Base-by-base conservation (phyloP, 2,888 invertebrate species). In the Notodonta ziczac region DNA sequence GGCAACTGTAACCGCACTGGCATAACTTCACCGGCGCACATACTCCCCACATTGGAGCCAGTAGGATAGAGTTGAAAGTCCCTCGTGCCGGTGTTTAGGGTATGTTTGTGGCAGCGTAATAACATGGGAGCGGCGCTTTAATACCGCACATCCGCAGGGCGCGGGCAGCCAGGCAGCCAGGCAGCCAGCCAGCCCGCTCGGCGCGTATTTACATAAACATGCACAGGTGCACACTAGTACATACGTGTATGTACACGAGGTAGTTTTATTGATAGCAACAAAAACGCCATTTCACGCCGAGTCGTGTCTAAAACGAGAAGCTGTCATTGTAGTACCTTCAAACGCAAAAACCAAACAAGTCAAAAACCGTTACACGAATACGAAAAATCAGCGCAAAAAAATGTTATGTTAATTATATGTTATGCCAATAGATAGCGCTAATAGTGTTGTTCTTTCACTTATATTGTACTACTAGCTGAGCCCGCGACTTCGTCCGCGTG, bases 141-240 rank as follows among this genome's bases (percentile, higher is more conserved):
- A 83, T 79, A 74, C 78, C 76, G 76, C 75, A 81, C 84, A 85
- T 84, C 85, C 84, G 82, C 77, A 76, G 74, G 78, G 72, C 64
- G 65, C 63, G 69, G 67, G 59, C 56, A 48, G 67, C 65, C 64
- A 67, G 62, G 63, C 62, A 67, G 68, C 66, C 52, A 63, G 58
- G 56, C 54, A 68, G 66, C 39, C 58, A 56, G 35, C 24, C 24
- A 42, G 12, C 46, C 16, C 39, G 32, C 16, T n/a, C 48, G 4
- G 32, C 57, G 51, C 56, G 52, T 63, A 66, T 65, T 62, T 64
- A 68, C 68, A 63, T 60, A 63, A 55, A 63, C 61, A 63, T 51
- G 56, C 42, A 52, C 58, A 50, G n/a, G 4, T 48, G 10, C 50
- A 50, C 8, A 14, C 50, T n/a, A n/a, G 35, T 13, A 50, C 32